A percentile compares a stretch with the other conserved stretches of the same genome.
Conservation (phyloP, 2,113 vertebrate species). For the Gymnogyps californianus region DNA sequence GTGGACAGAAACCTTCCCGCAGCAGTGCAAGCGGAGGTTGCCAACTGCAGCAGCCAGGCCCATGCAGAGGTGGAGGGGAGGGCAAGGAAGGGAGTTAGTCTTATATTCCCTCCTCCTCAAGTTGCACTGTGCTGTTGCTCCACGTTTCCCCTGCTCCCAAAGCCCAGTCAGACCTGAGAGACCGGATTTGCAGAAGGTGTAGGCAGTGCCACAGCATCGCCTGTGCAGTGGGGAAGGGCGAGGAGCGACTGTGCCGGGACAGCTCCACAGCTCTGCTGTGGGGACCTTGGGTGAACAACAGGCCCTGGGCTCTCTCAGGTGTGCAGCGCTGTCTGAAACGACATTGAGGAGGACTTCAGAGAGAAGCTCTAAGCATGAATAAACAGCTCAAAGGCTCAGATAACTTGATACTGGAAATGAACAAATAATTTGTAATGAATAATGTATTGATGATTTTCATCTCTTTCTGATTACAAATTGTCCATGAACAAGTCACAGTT, state of each 20-base stretch:
- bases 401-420: neutral
- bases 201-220: neutral
- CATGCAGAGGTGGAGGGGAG: neutral
- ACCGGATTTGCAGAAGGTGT: neutral
- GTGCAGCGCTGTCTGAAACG: neutral
- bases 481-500: neutral
- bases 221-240: neutral
- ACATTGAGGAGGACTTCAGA: neutral
- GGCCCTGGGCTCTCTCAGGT: neutral
- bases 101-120: neutral
- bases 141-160: neutral
- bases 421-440: neutral
- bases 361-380: neutral
- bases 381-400: neutral
- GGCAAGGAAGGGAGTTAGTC: neutral
- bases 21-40: neutral
- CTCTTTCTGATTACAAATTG: neutral
- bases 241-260: neutral
- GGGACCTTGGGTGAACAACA: no score
- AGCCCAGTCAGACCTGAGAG: neutral
- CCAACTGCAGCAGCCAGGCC: neutral
- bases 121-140: neutral
- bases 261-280: no score
- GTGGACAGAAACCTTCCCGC: neutral
- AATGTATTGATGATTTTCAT: neutral